Evolutionary conservation across 2,797 vertebrate species (phyloP), one percentile per base, ranked within the genome.

Genomic region (Rallus crepitans): DNA sequence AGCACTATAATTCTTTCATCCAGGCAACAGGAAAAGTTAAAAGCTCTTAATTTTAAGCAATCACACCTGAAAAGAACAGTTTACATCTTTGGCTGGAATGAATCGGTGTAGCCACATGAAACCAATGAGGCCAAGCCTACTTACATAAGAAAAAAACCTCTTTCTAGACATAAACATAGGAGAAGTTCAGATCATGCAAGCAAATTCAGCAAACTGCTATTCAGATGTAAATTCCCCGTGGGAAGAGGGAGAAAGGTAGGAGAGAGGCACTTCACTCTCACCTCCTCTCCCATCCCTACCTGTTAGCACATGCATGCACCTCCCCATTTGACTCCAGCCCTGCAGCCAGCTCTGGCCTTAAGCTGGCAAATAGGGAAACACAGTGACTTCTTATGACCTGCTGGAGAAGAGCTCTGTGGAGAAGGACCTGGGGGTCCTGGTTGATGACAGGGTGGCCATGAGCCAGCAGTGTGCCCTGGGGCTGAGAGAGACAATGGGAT

Each of bases 251-350:
- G 88, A 56, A 88, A 24, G 12, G 33, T 57, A 24, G 40, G 69
- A 90, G 72, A 78, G 31, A 81, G 25, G 5, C 33, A 27, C 30
- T 88, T 86, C 53, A 13, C n/a, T 57, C 13, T 80, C 85, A 60
- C 37, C 80, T 92, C 53, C 5, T 0, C 65, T 92, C 20, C 35
- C 65, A n/a, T 64, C 28, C 35, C n/a, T 6, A 1, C 0, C 0
- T 6, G 11, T 48, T 15, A 56, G 25, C 11, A 15, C 37, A 31
- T 0, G 16, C 20, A 5, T 0, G 4, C 1, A 1, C 25, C 16
- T 42, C 56, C 42, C 18, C 48, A 11, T 11, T 13, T 3, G 0
- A 7, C 27, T 2, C 3, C 81, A 77, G 45, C 31, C 63, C 25
- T 30, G 55, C 50, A 50, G 48, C 39, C 63, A 82, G 63, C 68